These are phyloP conservation scores for Blastobasis adustella DNA, from an alignment of 2,888 invertebrate genomes.

Conservation along the genomic window DNA sequence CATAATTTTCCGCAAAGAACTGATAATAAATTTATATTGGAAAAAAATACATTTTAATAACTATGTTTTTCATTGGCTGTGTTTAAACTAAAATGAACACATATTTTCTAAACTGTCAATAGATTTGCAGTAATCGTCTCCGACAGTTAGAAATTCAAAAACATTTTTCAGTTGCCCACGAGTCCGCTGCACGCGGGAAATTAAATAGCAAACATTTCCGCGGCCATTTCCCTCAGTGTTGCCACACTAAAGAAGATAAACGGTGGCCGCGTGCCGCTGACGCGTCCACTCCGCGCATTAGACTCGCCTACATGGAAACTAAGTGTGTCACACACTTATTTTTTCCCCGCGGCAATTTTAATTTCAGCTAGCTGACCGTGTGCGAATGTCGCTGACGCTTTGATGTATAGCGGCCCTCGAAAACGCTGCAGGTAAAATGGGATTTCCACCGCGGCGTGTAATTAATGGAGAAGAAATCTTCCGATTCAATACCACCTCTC, in stretches of 20 bases:
- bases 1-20: background rate
- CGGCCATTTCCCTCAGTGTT: constrained; percentile 56
- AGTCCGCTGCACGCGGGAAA: constrained; percentile 28
- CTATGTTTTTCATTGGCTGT: too few species aligned
- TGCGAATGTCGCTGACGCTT: constrained; percentile 43
- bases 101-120: too few species aligned
- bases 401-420: constrained; percentile 59
- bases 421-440: constrained; percentile 26
- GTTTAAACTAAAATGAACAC: too few species aligned
- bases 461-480: constrained; percentile 11
- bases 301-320: constrained; percentile 60
- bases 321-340: constrained; percentile 67
- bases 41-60: too few species aligned
- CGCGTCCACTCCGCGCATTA: constrained; percentile 68
- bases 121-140: too few species aligned
- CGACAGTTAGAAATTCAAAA: constrained; percentile 3
- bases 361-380: constrained; percentile 63
- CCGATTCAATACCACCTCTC: background rate
- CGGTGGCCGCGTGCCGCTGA: constrained; percentile 59
- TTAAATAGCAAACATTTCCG: constrained; percentile 63
- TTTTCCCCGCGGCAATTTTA: constrained; percentile 67
- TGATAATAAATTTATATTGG: too few species aligned
- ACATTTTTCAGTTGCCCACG: background rate
- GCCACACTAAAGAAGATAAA: constrained; percentile 66
- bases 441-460: constrained; percentile 18